Evolutionary conservation across 2,113 vertebrate genomes (phyloP), one percentile per base, ranked within the genome.

Genomic region (Ailuropoda melanoleuca): DNA sequence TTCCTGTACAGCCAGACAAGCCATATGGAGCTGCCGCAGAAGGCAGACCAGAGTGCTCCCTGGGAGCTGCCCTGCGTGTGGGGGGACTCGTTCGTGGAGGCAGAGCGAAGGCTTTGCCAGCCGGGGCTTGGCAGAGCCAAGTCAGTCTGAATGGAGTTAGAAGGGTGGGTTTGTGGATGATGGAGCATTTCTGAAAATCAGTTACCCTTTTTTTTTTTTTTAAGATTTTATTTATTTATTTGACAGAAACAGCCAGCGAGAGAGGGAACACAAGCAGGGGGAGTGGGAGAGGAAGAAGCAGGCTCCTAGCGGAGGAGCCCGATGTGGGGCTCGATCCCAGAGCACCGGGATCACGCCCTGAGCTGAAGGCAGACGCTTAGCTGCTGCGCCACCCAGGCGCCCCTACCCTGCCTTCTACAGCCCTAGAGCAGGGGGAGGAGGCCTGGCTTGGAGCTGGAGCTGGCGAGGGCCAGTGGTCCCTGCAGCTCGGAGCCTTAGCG

Each of bases 1-100:
- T 97, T 84, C 93, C 96, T 53, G 64, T 1, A 62, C 85, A 8
- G 50, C 92, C 93, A 94, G 90, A 78, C 2, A 3, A 70, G 29
- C 88, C 77, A 43, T 24, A 26, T 90, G 93, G 93, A 62, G 34
- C 62, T 19, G 70, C 29, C 29, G 48, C 26, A 6, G 53, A 48
- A 80, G 29, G 64, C 24, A 84, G 43, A 53, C 46, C 34, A 29
- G 81, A 21, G 21, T n/a, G n/a, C 50, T 70, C 37, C 53, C 0
- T 0, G 26, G 0, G 1, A 3, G 39, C 55, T 46, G 80, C 48
- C 55, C 58, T 10, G 8, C 3, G 3, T 34, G 7, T 58, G 26
- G 1, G 19, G 43, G 21, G 11, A 8, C 8, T 58, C 9, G 2
- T 53, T 74, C 58, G 19, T 83, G 46, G 43, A 74, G 29, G 39